Evolutionary conservation across 2,797 vertebrate genomes (phyloP).

Genomic region (Anolis apletophallus): DNA sequence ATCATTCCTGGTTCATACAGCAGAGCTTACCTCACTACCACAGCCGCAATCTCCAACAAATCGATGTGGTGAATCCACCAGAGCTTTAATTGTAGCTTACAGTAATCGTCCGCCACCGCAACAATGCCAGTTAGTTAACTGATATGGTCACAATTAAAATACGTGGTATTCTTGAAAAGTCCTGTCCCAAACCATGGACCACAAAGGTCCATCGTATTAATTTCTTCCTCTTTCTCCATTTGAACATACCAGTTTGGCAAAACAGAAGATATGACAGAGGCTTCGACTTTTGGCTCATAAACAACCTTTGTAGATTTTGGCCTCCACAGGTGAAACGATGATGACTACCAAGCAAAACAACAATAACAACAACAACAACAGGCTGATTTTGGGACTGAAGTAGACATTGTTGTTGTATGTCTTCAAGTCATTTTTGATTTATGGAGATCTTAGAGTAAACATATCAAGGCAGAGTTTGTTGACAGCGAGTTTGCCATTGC

Average conservation of each 20-base stretch:
- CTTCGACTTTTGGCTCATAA: background rate
- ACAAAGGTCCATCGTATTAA: background rate
- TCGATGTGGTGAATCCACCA: background rate
- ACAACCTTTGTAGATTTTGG: background rate
- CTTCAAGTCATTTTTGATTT: too few species aligned
- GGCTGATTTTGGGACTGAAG: too few species aligned
- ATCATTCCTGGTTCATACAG: background rate
- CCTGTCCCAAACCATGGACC: background rate
- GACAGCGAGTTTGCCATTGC: too few species aligned
- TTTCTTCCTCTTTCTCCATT: too few species aligned
- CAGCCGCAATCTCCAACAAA: background rate
- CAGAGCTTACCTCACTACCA: background rate
- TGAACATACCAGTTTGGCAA: background rate
- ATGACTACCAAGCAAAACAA: background rate
- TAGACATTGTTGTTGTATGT: too few species aligned
- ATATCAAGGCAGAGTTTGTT: too few species aligned
- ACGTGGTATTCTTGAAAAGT: background rate
- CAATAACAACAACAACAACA: too few species aligned
- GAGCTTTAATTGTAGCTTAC: background rate
- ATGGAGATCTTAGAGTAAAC: too few species aligned
- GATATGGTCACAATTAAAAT: background rate
- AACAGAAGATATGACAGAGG: background rate
- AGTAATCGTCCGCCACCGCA: too few species aligned
- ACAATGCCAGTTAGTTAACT: background rate
- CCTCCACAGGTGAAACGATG: background rate